Evolutionary conservation across 2,888 invertebrate genomes (phyloP), one percentile per base, ranked within the genome.

Genomic region (Eurytoma adleriae): DNA sequence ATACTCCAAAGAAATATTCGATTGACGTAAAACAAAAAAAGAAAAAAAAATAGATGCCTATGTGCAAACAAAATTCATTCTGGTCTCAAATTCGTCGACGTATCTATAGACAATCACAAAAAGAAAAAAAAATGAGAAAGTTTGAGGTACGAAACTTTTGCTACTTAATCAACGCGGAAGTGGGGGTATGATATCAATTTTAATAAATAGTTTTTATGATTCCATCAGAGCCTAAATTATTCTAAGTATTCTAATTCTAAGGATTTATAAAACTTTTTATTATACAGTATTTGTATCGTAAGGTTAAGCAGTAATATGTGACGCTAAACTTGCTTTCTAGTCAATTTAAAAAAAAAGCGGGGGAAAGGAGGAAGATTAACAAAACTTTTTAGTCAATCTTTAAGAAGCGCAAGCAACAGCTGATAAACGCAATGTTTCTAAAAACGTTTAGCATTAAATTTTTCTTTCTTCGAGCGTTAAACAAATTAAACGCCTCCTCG

Each of bases 171-270:
- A 57, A 13, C 40, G 50, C 52, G 27, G 20, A 14, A 66, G 12
- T 66, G 69, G 62, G 50, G 27, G 48, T 70, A 40, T 10, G 7
- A n/a, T 20, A 50, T 59, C 1, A 57, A 64, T 40, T 70, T 64
- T 57, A 50, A 10, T 57, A 7, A 24, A 24, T 30, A 67, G 1
- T 1, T 59, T 62, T 54, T 68, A 70, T 77, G 54, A 52, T 72
- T 72, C 72, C 67, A 61, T 61, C 54, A 27, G 16, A 78, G 78
- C 72, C 70, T 78, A 78, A 64, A 71, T 71, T 78, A 64, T 70
- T 57, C 66, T 78, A 70, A 69, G 56, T 70, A 77, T 56, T 66
- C 16, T 52, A 72, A 62, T 78, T 57, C 13, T 71, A 77, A 40
- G 27, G 18, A 64, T 71, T 64, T 56, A 30, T 20, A 61, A 59